Evolutionary conservation across 2,888 invertebrate genomes (phyloP), one percentile per base, ranked within the genome.

Genomic region (Hyposoter dolosus): DNA sequence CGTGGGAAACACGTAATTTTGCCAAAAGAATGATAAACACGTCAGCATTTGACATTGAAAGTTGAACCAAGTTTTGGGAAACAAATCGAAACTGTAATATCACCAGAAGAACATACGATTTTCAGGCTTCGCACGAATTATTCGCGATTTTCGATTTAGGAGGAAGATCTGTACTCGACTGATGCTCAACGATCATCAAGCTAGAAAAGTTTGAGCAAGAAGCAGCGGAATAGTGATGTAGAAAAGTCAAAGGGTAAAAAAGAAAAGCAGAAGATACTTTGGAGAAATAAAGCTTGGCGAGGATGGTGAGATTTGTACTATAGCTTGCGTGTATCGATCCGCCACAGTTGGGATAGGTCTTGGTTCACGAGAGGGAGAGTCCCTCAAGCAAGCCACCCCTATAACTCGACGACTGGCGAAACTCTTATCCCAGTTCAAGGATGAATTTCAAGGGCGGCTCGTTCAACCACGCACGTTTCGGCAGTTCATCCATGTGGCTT

Each of bases 351-450:
- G 90, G 93, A 93, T 92, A 93, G 93, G 93, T 94, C 93, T 88
- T 82, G 91, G 84, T 89, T 85, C 90, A 65, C 79, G 77, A 85
- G 86, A 82, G 78, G 82, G 82, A 53, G 74, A 68, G 66, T 75
- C 66, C 60, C 75, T 66, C 75, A 66, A 79, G 71, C 82, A 66
- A 56, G 7, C 82, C 68, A 35, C 56, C 75, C 66, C 74, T 79
- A 74, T 77, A 79, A 40, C 85, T 66, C 79, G 66, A 86, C 79
- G 66, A 86, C 79, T 80, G 83, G 47, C 12, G 88, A 87, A 86
- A 86, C 92, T 91, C 93, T 93, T 93, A 93, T 93, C 91, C 93
- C 91, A 92, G 91, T 93, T 92, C 90, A 89, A 91, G 92, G 93
- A 92, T 92, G 90, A 91, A 92, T 92, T 93, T 93, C 93, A 93